Conservation (phyloP, 2,888 invertebrate species). For the Lepidochitona cinerea region DNA sequence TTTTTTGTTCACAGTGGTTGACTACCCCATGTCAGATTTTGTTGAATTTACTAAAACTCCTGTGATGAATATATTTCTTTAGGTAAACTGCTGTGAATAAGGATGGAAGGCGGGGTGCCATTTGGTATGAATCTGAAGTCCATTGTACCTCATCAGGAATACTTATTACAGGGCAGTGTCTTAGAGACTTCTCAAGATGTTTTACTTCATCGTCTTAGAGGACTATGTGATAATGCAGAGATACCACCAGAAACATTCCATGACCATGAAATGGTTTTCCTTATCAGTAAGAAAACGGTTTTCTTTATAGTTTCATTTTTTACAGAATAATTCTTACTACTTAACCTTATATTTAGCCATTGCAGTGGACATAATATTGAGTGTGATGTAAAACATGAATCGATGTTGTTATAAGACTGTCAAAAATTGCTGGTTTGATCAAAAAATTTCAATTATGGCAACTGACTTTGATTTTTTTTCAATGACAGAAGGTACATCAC, state of each 20-base stretch:
- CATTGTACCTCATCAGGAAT: slow-evolving; percentile 89
- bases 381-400: no score
- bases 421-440: no score
- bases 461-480: not conserved
- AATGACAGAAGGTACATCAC: slow-evolving; percentile 40
- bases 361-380: no score
- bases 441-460: not conserved
- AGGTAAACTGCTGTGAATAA: not conserved
- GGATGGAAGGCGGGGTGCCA: not conserved
- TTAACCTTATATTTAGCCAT: no score
- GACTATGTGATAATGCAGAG: slow-evolving; percentile 85
- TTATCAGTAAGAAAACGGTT: slow-evolving; percentile 70
- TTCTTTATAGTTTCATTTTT: no score
- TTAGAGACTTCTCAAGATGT: slow-evolving; percentile 92
- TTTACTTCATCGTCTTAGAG: slow-evolving; percentile 88
- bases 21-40: no score
- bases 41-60: no score
- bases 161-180: slow-evolving; percentile 94
- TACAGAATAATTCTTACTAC: no score
- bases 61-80: not conserved
- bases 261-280: slow-evolving; percentile 88
- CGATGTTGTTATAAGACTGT: no score
- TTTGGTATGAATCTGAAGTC: not conserved
- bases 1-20: no score
- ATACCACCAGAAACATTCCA: slow-evolving; percentile 91